Evolutionary conservation across 2,888 invertebrate species (phyloP).

Genomic region (Plebejus melissa): DNA sequence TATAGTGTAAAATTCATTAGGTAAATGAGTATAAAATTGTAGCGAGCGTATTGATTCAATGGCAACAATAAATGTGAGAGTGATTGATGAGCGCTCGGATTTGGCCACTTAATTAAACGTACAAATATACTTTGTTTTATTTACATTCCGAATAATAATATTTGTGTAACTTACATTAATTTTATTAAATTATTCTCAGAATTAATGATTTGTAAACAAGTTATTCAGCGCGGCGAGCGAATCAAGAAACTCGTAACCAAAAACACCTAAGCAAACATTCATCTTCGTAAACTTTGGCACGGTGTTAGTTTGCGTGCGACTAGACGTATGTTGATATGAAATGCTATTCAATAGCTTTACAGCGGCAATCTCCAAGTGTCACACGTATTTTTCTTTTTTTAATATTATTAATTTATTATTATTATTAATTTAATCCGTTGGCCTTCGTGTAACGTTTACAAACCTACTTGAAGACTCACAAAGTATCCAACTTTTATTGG

Average conservation of each 20-base stretch:
- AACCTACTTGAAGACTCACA: background rate
- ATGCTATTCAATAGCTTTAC: too few species aligned
- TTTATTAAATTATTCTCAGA: too few species aligned
- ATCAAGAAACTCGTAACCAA: too few species aligned
- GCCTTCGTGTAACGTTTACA: background rate
- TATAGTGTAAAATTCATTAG: background rate
- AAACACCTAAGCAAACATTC: too few species aligned
- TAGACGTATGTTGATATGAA: too few species aligned
- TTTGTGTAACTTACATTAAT: background rate
- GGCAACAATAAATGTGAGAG: background rate
- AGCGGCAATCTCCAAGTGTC: too few species aligned
- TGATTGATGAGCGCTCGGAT: slow-evolving; percentile 8
- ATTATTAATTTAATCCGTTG: background rate
- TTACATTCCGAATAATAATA: background rate
- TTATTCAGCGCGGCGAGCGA: too few species aligned
- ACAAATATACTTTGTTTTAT: background rate
- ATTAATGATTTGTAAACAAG: too few species aligned
- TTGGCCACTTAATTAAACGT: slow-evolving; percentile 3
- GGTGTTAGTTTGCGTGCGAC: too few species aligned
- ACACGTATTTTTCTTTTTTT: too few species aligned
- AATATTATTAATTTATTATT: too few species aligned
- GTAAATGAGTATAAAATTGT: background rate
- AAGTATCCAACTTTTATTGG: slow-evolving; percentile 4
- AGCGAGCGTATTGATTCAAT: background rate
- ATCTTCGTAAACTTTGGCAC: too few species aligned